Conservation (phyloP, 2,797 vertebrate genomes). For the Botia kubotai region DNA sequence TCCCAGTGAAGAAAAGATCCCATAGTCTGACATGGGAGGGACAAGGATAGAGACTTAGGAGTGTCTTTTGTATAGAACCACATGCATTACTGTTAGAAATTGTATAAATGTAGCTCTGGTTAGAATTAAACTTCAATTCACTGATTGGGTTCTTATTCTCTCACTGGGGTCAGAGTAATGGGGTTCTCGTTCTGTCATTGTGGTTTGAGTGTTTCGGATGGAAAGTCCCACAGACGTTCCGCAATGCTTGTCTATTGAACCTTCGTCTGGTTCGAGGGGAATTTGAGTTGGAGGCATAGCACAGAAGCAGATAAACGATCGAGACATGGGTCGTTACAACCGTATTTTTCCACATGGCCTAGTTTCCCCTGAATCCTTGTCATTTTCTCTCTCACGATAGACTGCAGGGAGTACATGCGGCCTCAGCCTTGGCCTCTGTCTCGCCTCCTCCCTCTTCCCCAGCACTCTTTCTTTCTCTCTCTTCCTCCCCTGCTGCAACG, state of each 20-base stretch:
- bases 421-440: constrained; percentile 36
- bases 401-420: constrained; percentile 58
- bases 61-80: too few relatives aligned
- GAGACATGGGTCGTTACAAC: constrained; percentile 65
- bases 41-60: too few relatives aligned
- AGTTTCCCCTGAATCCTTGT: constrained; percentile 62
- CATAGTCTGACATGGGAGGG: too few relatives aligned
- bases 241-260: constrained; percentile 24
- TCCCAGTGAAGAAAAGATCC: too few relatives aligned
- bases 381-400: constrained; percentile 55
- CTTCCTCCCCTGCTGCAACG: constrained; percentile 20
- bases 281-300: constrained; percentile 14
- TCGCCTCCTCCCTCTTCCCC: constrained; percentile 17
- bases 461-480: neutral
- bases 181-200: neutral
- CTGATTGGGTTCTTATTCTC: neutral
- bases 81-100: too few relatives aligned
- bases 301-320: constrained; percentile 46
- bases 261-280: constrained; percentile 20
- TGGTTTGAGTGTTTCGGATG: neutral
- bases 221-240: constrained; percentile 37
- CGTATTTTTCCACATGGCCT: constrained; percentile 75
- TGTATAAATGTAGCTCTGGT: too few relatives aligned
- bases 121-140: too few relatives aligned
- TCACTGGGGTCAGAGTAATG: too few relatives aligned